Base-by-base conservation (phyloP, 1,140 invertebrate genomes). In the Oppia nitens region DNA sequence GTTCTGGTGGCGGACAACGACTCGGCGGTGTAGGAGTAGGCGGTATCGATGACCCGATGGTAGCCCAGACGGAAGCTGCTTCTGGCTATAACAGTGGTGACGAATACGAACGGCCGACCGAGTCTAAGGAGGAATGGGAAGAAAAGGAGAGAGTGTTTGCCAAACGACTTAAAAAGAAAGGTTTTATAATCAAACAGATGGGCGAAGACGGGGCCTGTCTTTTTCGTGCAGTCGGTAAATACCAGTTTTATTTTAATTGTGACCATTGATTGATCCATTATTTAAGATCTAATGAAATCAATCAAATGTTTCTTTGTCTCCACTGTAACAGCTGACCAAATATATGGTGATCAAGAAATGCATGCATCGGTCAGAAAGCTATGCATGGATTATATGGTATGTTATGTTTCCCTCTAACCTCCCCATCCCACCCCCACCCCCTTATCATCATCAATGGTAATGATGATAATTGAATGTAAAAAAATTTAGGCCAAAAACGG, bases 281-380 rank as follows among this genome's bases (percentile, higher is more conserved):
- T 23, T n/a, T n/a, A n/a, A n/a, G n/a, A n/a, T n/a, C n/a, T n/a
- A n/a, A n/a, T n/a, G n/a, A n/a, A 60, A 25, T 62, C 32, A 21
- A 21, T 60, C 14, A 50, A 32, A 29, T 47, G 17, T 62, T 48
- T 49, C 11, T 2, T 57, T 3, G 27, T 57, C 27, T 24, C n/a
- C 4, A 14, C 25, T 53, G 63, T n/a, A 29, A 32, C 63, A 75
- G 87, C 89, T 61, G 85, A 92, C 73, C 89, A 93, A 75, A 82
- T 94, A 29, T 93, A 86, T 72, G 89, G 90, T 3, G 87, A 93
- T 71, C 85, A 93, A 74, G 88, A 90, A 66, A 89, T 92, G 84
- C 88, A 94, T 71, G 75, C 76, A 57, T 76, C 82, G 59, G 84
- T 93, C 21, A 76, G 89, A 40, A 82, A 85, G 66, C 80, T 87